Evolutionary conservation across 1,140 invertebrate species (phyloP), one percentile per base, ranked within the genome.

Genomic region (Pentalonia nigronervosa): DNA sequence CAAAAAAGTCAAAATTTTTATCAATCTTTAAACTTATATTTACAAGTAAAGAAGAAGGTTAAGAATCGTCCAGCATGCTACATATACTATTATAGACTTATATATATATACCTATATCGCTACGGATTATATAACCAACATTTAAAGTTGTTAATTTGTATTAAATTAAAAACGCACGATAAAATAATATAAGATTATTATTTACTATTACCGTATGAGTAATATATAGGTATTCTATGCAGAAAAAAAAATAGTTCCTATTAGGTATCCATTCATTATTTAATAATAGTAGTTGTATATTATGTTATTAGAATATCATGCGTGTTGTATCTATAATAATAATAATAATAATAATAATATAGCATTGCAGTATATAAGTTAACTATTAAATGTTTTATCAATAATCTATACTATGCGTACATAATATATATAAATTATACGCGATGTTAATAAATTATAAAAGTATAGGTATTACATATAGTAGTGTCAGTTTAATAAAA

Each of bases 251-350:
- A 20, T 30, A 86, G 17, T 87, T 1, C n/a, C n/a, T 88, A 48
- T 88, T 23, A 48, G 17, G 30, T 88, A 25, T 84, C 36, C 81
- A 30, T n/a, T 7, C 1, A n/a, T 47, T 47, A 34, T 87, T 48
- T 50, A 88, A 88, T 87, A 87, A 87, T 88, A 88, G 17, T 21
- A 48, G 17, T 7, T 76, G 7, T n/a, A n/a, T 76, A 76, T n/a
- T 76, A 76, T 34, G 60, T n/a, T 76, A 34, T 34, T 47, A 48
- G 14, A 88, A 21, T 34, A 50, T 34, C 17, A 47, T 88, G 86
- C 86, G 86, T 88, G 86, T 76, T 76, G 60, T n/a, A 17, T 48
- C 30, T 88, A 88, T 88, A 88, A 47, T 7, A 88, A 50, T 47
- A n/a, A 45, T 25, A 88, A n/a, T n/a, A n/a, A 88, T 88, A 88